Percentiles rank a stretch among this genome's conserved stretches.
phyloP scores from a whole-genome alignment of 2,113 vertebrate species.

The Pholis gunnellus region DNA sequence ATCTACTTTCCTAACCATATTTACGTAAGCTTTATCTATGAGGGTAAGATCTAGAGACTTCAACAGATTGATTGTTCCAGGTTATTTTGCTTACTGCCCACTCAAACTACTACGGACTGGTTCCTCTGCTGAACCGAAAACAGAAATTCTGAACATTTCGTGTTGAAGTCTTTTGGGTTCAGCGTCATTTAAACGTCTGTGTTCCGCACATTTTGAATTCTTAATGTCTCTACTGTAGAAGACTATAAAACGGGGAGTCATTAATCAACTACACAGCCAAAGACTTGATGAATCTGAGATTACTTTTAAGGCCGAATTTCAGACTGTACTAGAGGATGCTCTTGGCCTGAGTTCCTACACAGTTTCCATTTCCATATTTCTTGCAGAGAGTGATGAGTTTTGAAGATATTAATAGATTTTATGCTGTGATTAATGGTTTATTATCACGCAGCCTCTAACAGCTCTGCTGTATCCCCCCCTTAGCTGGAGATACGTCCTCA shows the following conservation, averaged over 20 bases:
- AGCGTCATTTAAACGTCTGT: not conserved
- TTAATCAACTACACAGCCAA: not conserved
- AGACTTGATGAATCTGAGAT: not conserved
- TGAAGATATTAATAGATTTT: not conserved
- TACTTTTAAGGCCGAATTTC: not conserved
- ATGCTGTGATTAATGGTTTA: not conserved
- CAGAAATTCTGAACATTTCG: not conserved
- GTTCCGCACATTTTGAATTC: not conserved
- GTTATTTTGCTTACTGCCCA: not conserved
- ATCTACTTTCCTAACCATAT: not conserved
- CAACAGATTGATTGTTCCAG: not conserved
- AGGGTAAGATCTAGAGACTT: not conserved
- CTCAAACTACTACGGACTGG: too few relatives aligned
- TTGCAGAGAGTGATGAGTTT: not conserved
- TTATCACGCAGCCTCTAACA: not conserved
- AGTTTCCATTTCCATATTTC: not conserved
- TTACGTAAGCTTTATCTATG: not conserved
- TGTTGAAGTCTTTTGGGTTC: not conserved
- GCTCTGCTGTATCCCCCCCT: not conserved
- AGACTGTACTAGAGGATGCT: not conserved
- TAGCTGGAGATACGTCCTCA: not conserved
- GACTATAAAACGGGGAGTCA: too few relatives aligned
- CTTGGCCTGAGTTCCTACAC: not conserved
- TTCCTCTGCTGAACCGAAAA: conserved; percentile 20
- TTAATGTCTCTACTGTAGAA: not conserved